Percentiles rank a stretch among this genome's conserved stretches.
Evolutionary conservation across 2,888 invertebrate species (phyloP).

Genomic region (Calameuta idolon): DNA sequence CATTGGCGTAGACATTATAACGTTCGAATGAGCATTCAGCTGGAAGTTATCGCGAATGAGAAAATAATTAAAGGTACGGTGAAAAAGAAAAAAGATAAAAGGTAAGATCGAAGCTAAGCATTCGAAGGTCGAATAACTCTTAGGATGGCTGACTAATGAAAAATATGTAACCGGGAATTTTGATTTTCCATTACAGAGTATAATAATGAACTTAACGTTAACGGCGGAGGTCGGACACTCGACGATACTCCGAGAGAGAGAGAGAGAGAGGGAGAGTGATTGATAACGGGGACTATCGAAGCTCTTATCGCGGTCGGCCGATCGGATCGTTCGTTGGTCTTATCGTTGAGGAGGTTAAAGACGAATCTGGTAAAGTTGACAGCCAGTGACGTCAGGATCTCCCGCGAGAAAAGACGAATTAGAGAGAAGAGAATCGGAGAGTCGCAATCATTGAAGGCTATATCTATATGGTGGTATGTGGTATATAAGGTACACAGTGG

Average conservation of each 20-base stretch:
- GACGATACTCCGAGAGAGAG: not conserved
- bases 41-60: not conserved
- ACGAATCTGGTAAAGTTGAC: not conserved
- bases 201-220: not conserved
- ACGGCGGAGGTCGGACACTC: not conserved
- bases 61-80: not conserved
- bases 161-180: not conserved
- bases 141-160: not conserved
- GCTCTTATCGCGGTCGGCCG: not conserved
- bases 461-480: not conserved
- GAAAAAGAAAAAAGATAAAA: not conserved
- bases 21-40: not conserved
- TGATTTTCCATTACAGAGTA: not conserved
- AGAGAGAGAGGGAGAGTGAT: not conserved
- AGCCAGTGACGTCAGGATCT: not conserved
- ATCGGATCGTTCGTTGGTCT: not conserved
- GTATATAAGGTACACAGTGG: not conserved
- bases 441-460: not conserved
- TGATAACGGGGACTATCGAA: not conserved
- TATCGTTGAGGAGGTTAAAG: not conserved
- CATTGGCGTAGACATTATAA: slow-evolving; percentile 17
- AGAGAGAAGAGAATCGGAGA: not conserved
- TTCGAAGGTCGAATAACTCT: not conserved
- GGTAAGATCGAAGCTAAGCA: not conserved
- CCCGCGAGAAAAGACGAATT: not conserved